phyloP scores from a whole-genome alignment of 2,888 invertebrate species.

The Epinotia ramella region DNA sequence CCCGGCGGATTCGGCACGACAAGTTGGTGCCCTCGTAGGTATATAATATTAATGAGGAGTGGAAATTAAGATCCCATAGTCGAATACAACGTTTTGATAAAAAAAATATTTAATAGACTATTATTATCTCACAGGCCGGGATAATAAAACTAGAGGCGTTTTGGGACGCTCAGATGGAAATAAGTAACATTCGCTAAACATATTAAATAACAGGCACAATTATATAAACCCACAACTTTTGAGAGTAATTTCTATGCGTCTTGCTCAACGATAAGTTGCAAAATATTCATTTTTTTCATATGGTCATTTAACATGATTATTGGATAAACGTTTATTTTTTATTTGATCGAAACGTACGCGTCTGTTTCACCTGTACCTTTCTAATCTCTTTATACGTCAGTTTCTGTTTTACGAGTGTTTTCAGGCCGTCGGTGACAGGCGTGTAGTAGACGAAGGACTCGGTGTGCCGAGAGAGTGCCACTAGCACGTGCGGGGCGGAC shows the following conservation, averaged over 20 bases:
- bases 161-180: too few relatives aligned
- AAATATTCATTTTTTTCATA: too few relatives aligned
- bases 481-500: constrained; percentile 34
- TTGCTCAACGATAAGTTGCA: too few relatives aligned
- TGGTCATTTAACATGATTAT: too few relatives aligned
- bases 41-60: background rate
- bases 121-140: too few relatives aligned
- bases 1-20: background rate
- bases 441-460: constrained; percentile 34
- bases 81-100: background rate
- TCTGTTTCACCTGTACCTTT: background rate
- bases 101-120: background rate
- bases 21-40: background rate
- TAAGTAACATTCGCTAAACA: too few relatives aligned
- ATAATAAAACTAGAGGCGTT: too few relatives aligned
- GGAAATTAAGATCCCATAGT: background rate
- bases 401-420: constrained; percentile 14
- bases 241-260: too few relatives aligned
- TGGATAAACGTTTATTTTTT: too few relatives aligned
- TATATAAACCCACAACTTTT: too few relatives aligned
- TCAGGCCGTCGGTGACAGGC: constrained; percentile 28
- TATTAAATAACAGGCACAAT: too few relatives aligned
- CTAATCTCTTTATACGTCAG: constrained; percentile 18
- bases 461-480: constrained; percentile 36
- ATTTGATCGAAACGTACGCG: too few relatives aligned